Base-by-base conservation (phyloP, 2,888 invertebrate genomes). In the Alloplasta piceator region DNA sequence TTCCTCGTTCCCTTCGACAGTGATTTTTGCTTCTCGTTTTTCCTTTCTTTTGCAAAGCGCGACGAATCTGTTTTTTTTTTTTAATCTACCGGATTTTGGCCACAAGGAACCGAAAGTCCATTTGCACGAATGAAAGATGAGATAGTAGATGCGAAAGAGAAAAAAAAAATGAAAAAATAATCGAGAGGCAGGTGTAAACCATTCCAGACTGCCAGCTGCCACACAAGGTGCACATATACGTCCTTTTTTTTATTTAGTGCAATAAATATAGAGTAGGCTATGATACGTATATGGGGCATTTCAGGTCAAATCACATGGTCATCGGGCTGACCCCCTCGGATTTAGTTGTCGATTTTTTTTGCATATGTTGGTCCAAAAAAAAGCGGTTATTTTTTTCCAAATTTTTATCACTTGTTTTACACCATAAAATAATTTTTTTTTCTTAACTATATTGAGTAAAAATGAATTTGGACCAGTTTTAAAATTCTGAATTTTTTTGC, bases 161-260 rank as follows among this genome's bases (percentile, higher is more conserved):
- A 75, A 36, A 9, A 39, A 78, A 64, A 43, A 73, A 67, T 73
- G 55, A 58, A 71, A 60, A 68, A 68, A 76, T 60, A 73, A 71
- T 61, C 46, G 71, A 58, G 63, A 72, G 67, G 72, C 70, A 67
- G 63, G 76, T 79, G 79, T 83, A 81, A 76, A 55, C 76, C 61
- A 76, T 79, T 63, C 73, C 67, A 56, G 46, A 60, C 58, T 55
- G 68, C 80, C 80, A 81, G 80, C 80, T 81, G 80, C 68, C 68
- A 52, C 63, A 72, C 63, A 48, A 26, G 36, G 48, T 58, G 56
- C 71, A 73, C 46, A n/a, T 68, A 43, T 68, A 41, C 48, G 14
- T 61, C 6, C 61, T 63, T 46, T 63, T 63, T n/a, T 43, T 55
- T 64, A 66, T 55, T 38, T 38, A n/a, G n/a, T 64, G 46, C 46